phyloP scores from a whole-genome alignment of 2,888 invertebrate species.

The Choreutis nemorana region DNA sequence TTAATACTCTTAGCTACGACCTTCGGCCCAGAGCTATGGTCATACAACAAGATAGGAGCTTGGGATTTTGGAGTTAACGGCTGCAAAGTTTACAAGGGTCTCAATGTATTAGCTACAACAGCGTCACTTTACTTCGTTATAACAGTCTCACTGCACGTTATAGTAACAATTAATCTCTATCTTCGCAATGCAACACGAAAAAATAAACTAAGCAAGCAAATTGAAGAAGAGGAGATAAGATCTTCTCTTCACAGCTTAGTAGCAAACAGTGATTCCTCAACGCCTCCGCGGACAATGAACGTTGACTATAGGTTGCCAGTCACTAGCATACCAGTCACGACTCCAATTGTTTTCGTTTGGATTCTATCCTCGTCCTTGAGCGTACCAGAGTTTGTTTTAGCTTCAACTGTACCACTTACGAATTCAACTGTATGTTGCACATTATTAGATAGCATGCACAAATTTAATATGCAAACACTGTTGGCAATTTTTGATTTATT shows the following conservation, averaged over 20 bases:
- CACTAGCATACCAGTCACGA: constrained; percentile 48
- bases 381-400: constrained; percentile 65
- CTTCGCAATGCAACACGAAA: constrained; percentile 38
- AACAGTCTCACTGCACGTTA: constrained; percentile 64
- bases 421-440: constrained; percentile 49
- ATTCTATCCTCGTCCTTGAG: constrained; percentile 65
- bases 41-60: constrained; percentile 45
- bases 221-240: constrained; percentile 50
- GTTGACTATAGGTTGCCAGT: constrained; percentile 59
- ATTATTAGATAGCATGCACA: constrained; percentile 56
- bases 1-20: constrained; percentile 44
- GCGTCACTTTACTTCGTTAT: constrained; percentile 64
- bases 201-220: constrained; percentile 28
- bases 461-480: constrained; percentile 43
- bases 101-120: constrained; percentile 62
- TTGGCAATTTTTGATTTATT: constrained; percentile 45
- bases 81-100: constrained; percentile 63
- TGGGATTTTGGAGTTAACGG: constrained; percentile 58
- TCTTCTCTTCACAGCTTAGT: constrained; percentile 57
- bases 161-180: constrained; percentile 62
- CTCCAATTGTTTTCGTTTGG: constrained; percentile 67
- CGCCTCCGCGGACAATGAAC: constrained; percentile 57
- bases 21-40: constrained; percentile 60
- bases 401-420: constrained; percentile 47
- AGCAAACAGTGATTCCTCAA: constrained; percentile 50